These are phyloP conservation scores for Falco cherrug DNA, from an alignment of 2,797 vertebrate genomes.

Conservation along the genomic window DNA sequence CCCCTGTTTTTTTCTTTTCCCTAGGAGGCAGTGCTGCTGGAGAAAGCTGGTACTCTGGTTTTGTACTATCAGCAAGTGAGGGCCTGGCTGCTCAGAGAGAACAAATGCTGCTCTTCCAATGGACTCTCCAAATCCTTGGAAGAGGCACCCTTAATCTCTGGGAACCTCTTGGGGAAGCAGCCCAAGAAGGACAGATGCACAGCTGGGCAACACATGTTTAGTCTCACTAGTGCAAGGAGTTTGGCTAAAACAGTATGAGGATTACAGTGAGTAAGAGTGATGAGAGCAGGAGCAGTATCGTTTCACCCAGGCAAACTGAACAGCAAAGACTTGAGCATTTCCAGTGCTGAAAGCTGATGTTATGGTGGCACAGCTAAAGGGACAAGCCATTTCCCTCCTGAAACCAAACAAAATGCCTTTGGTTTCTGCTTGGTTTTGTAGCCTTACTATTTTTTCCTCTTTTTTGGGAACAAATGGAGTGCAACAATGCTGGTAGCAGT, in stretches of 20 bases:
- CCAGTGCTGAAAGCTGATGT: neutral
- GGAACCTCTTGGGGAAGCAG: neutral
- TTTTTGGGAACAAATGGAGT: neutral
- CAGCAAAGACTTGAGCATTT: neutral
- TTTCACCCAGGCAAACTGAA: neutral
- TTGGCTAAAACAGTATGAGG: neutral
- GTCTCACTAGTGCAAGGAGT: neutral
- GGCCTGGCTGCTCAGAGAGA: neutral
- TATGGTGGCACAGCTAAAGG: neutral
- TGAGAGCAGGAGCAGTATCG: neutral
- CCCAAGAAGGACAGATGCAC: neutral
- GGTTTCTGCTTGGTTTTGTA: neutral
- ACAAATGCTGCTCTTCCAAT: neutral
- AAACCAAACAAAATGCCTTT: neutral
- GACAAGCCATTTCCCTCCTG: neutral
- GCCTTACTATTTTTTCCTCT: neutral
- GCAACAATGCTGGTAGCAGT: neutral
- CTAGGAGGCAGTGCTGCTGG: neutral
- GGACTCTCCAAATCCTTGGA: neutral
- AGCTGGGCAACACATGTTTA: neutral
- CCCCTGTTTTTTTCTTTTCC: neutral
- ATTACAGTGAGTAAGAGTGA: neutral
- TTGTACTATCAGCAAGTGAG: rapidly evolving
- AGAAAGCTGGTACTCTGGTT: neutral
- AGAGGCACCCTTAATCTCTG: neutral